phyloP scores from a whole-genome alignment of 2,888 invertebrate species.

The Apoderus coryli region DNA sequence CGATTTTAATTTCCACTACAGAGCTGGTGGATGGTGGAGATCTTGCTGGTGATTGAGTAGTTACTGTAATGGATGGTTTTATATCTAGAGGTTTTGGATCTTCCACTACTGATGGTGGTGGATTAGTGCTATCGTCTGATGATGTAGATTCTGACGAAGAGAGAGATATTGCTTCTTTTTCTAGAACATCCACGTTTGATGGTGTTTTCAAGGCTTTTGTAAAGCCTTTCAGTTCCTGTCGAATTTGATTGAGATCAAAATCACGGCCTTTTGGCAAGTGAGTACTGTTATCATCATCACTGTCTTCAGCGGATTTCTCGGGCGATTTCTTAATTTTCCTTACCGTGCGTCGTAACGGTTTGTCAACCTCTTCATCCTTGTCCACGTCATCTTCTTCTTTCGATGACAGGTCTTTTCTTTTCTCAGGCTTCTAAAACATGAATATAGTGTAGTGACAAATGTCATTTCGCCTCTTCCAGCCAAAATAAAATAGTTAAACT shows the following conservation, averaged over 20 bases:
- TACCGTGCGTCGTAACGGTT: slow-evolving; percentile 19
- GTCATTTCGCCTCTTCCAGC: background rate
- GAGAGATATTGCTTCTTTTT: too few species aligned
- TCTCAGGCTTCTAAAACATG: slow-evolving; percentile 23
- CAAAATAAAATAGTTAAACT: too few species aligned
- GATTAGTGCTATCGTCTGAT: slow-evolving; percentile 25
- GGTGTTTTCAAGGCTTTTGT: slow-evolving; percentile 41
- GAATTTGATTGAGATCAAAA: slow-evolving; percentile 71
- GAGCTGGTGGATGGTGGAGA: slow-evolving; percentile 5
- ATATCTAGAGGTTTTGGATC: slow-evolving; percentile 14
- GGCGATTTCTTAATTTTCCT: slow-evolving; percentile 32
- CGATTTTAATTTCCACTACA: slow-evolving; percentile 14
- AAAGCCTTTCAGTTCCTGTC: slow-evolving; percentile 71
- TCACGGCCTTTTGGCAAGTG: slow-evolving; percentile 53
- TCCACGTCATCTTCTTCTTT: slow-evolving; percentile 35
- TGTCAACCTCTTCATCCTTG: slow-evolving; percentile 28
- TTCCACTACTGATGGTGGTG: slow-evolving; percentile 22
- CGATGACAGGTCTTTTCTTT: slow-evolving; percentile 24
- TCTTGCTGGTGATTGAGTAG: too few species aligned
- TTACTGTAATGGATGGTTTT: too few species aligned
- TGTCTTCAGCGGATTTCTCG: slow-evolving; percentile 33
- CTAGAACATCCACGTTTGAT: slow-evolving; percentile 20
- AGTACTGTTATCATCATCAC: slow-evolving; percentile 33
- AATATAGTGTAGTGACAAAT: slow-evolving; percentile 3
- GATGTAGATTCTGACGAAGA: too few species aligned